Base-by-base conservation (phyloP, 1,140 invertebrate genomes). In the Cydia splendana region DNA sequence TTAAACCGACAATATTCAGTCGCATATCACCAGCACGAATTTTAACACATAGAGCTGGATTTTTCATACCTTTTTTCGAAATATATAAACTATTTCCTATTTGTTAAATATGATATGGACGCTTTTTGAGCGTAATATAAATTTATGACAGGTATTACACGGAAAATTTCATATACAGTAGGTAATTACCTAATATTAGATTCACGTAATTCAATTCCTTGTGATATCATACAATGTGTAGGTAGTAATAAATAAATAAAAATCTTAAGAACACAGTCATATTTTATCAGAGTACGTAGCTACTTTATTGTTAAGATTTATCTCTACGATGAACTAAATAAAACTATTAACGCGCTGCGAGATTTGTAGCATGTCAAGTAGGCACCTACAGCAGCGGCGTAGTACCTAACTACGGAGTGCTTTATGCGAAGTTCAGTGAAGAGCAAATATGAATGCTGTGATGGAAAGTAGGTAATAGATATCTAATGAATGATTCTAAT, bases 1-100 rank as follows among this genome's bases (percentile, higher is more conserved):
- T 71, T 71, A 71, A 42, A 71, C 15, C 34, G 67, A 71, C 30
- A 71, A 34, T 71, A 18, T 24, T 71, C 34, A 38, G 13, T 71
- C 67, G 67, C 45, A 38, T 71, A 71, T 71, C 34, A 71, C 34
- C 12, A 42, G 45, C n/a, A 20, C 7, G n/a, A 18, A 18, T 45
- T 71, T 71, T 45, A 38, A 71, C 9, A 7, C n/a, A 42, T 20
- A 38, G 67, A 20, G 15, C 13, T 7, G 13, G 38, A 42, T 10
- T 24, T 62, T 62, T 62, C 7, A 62, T 10, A n/a, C 6, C 1
- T 62, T 20, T 57, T 53, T n/a, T n/a, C n/a, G n/a, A 53, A 7
- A 12, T 53, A 15, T 53, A 15, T 53, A 15, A 53, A 0, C 24
- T 24, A 24, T 24, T 24, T 24, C 24, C 24, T 51, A 51, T 51